These are phyloP conservation scores for Ctenochaetus hawaiiensis DNA, from an alignment of 2,797 vertebrate genomes.

Conservation along the genomic window DNA sequence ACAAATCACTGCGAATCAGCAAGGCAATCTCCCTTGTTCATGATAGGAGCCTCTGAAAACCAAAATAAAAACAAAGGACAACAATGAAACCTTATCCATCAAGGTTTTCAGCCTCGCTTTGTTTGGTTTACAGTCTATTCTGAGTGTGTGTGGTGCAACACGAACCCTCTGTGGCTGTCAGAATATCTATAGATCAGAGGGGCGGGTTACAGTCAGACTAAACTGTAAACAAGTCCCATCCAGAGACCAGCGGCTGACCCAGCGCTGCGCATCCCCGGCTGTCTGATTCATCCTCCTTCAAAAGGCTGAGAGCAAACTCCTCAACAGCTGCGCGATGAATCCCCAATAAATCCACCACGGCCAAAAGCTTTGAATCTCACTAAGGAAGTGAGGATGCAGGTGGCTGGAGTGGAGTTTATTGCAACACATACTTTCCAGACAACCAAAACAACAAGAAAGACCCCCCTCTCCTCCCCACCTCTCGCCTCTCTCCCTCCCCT, in stretches of 20 bases:
- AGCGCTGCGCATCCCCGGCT: conserved; percentile 62
- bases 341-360: conserved; percentile 70
- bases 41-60: conserved; percentile 59
- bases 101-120: conserved; percentile 69
- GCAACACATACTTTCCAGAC: conserved; percentile 78
- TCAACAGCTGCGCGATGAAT: conserved; percentile 75
- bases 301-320: conserved; percentile 58
- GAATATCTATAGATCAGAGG: conserved; percentile 79
- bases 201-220: conserved; percentile 70
- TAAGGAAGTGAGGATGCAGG: conserved; percentile 77
- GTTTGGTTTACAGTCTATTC: conserved; percentile 83
- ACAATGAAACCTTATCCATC: conserved; percentile 77
- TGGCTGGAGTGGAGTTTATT: conserved; percentile 77
- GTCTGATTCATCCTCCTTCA: conserved; percentile 74
- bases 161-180: conserved; percentile 73
- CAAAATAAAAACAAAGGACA: conserved; percentile 77
- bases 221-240: conserved; percentile 80
- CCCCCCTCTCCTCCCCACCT: not conserved
- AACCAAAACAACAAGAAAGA: conserved; percentile 73
- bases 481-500: conserved; percentile 5
- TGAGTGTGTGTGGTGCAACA: conserved; percentile 77
- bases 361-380: conserved; percentile 69
- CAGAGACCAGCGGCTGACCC: conserved; percentile 58
- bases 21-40: conserved; percentile 56
- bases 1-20: conserved; percentile 52